Evolutionary conservation across 2,113 vertebrate genomes (phyloP).

Genomic region (Chamaetylas fuelleborni): DNA sequence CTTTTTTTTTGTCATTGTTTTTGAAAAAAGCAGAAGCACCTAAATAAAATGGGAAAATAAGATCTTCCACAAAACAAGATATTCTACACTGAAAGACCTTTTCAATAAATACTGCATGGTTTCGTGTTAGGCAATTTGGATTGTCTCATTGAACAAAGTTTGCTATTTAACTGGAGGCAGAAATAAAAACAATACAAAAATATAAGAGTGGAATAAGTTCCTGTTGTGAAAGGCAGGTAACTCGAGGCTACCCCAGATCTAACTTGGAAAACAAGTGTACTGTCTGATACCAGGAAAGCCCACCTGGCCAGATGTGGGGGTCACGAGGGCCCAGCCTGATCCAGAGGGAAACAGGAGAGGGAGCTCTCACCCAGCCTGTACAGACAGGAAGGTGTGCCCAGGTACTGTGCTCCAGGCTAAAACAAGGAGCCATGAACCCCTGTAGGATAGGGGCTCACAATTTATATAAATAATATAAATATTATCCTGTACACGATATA

Average conservation of each 20-base stretch:
- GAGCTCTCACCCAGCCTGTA: slow-evolving; percentile 28
- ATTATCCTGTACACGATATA: not conserved
- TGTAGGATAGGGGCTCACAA: not conserved
- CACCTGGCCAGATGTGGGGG: not conserved
- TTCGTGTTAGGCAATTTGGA: not conserved
- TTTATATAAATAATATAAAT: not conserved
- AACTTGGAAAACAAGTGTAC: not conserved
- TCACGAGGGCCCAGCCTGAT: not conserved
- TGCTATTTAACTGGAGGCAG: not conserved
- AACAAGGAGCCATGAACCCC: not conserved
- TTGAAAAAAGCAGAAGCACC: not conserved
- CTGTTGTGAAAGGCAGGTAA: not conserved
- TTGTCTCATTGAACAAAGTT: not conserved
- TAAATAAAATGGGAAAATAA: not conserved
- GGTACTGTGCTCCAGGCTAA: not conserved
- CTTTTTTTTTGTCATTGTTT: not conserved
- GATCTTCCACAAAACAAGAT: not conserved
- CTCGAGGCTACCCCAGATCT: not conserved
- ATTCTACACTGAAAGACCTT: not conserved
- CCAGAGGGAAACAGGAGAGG: slow-evolving; percentile 25
- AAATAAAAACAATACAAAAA: not conserved
- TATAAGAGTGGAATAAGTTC: not conserved
- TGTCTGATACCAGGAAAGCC: not conserved
- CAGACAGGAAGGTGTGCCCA: not conserved
- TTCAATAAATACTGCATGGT: not conserved